These are phyloP conservation scores for Diadumene lineata DNA, from an alignment of 92 coral and sea anemone genomes.

Conservation along the genomic window DNA sequence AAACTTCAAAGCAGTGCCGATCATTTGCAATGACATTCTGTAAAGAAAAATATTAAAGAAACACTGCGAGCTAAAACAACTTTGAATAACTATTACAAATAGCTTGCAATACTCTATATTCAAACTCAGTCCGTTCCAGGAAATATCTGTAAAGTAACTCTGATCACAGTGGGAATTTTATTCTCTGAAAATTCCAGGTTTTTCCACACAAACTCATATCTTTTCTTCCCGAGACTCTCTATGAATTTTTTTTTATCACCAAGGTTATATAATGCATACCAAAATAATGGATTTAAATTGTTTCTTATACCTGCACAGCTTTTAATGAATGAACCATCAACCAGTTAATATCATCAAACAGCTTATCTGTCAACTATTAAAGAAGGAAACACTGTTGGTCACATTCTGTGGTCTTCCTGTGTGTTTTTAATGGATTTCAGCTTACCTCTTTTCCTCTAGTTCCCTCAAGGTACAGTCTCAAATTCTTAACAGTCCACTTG, in stretches of 20 bases:
- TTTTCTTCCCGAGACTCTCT: too few species aligned
- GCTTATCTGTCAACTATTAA: constrained; percentile 79
- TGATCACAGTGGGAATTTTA: too few species aligned
- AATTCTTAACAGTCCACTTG: constrained; percentile 93
- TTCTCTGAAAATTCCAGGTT: too few species aligned
- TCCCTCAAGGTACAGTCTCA: constrained; percentile 90
- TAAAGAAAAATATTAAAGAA: too few species aligned
- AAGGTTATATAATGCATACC: not conserved
- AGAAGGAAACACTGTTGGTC: not conserved
- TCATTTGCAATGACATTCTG: constrained; percentile 94
- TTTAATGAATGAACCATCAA: constrained; percentile 91
- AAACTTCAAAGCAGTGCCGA: constrained; percentile 97
- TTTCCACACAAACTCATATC: too few species aligned
- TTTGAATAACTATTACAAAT: too few species aligned
- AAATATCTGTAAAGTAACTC: too few species aligned
- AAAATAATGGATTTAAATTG: not conserved
- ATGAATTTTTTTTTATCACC: too few species aligned
- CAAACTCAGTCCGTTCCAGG: too few species aligned
- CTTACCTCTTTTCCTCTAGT: constrained; percentile 94
- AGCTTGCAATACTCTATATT: too few species aligned
- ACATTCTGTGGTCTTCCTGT: not conserved
- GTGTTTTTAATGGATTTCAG: not conserved
- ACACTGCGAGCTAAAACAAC: too few species aligned
- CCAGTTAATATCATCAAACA: constrained; percentile 99
- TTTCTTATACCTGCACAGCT: constrained; percentile 78